Evolutionary conservation across 2,113 vertebrate species (phyloP).

Genomic region (Synodontis membranacea): DNA sequence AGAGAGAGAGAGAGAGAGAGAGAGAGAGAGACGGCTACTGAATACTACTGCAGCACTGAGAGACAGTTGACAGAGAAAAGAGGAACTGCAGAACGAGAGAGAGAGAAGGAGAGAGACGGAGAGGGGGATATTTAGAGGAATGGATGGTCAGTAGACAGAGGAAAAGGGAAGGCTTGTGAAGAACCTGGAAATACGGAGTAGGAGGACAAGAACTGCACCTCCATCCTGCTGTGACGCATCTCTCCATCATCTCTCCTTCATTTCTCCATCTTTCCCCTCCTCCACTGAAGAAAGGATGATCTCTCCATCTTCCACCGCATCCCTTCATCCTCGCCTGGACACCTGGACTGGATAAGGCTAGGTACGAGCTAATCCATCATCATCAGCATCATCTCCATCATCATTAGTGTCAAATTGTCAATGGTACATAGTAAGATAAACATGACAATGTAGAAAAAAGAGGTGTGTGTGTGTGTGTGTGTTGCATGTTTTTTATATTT

Average conservation of each 20-base stretch:
- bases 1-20: slow-evolving; percentile 27
- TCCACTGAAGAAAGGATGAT: slow-evolving; percentile 7
- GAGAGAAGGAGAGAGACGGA: slow-evolving; percentile 48
- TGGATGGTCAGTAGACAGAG: not conserved
- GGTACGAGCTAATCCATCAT: not conserved
- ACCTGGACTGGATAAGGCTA: slow-evolving; percentile 20
- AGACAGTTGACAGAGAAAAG: slow-evolving; percentile 5
- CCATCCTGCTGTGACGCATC: slow-evolving; percentile 22
- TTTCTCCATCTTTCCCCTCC: slow-evolving; percentile 21
- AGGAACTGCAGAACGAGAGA: slow-evolving; percentile 17
- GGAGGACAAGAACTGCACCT: not conserved
- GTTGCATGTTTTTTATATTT: not conserved
- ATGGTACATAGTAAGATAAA: not conserved
- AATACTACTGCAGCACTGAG: slow-evolving; percentile 24
- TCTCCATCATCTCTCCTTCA: slow-evolving; percentile 11
- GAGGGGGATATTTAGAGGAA: slow-evolving; percentile 38
- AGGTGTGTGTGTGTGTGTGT: slow-evolving; percentile 8
- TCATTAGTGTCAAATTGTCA: slow-evolving; percentile 7
- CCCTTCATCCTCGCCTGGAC: slow-evolving; percentile 12
- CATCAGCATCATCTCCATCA: not conserved
- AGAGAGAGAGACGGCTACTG: slow-evolving; percentile 47
- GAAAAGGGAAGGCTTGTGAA: not conserved
- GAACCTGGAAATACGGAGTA: not conserved
- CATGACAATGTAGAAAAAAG: not conserved
- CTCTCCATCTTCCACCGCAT: not conserved